Evolutionary conservation across 2,113 vertebrate genomes (phyloP).

Genomic region (Dasyprocta punctata): DNA sequence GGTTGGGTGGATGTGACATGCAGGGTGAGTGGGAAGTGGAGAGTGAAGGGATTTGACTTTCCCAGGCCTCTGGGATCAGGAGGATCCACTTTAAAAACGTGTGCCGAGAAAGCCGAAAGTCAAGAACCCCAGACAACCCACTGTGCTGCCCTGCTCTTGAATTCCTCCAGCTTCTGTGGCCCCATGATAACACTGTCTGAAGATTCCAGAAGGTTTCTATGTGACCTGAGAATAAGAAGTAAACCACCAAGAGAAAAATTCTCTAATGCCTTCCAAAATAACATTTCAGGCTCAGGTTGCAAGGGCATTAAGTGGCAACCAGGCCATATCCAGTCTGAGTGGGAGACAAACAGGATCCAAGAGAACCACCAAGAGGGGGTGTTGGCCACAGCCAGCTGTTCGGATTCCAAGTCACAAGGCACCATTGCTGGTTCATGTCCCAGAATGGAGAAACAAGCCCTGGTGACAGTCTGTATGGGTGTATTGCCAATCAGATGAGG

Average conservation of each 20-base stretch:
- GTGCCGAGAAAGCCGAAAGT: neutral
- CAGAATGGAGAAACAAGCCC: neutral
- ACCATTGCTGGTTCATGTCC: neutral
- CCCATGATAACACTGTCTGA: neutral
- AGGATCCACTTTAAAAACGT: neutral
- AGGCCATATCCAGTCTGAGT: neutral
- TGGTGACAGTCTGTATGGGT: neutral
- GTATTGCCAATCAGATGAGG: neutral
- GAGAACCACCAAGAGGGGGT: accelerated
- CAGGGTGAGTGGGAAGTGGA: neutral
- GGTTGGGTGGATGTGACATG: accelerated
- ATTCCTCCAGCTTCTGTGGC: neutral
- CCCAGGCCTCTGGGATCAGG: neutral
- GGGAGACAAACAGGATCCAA: neutral
- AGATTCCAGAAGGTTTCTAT: neutral
- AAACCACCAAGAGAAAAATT: neutral
- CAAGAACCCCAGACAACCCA: neutral
- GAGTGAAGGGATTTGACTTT: neutral
- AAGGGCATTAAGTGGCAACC: neutral
- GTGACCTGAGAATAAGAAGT: neutral
- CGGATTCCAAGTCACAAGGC: neutral
- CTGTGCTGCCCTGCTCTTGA: neutral
- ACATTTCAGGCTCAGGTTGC: neutral
- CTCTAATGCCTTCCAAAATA: neutral
- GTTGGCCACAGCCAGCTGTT: neutral